These are phyloP conservation scores for Eubasilissa regina DNA, from an alignment of 1,140 invertebrate species.

Conservation along the genomic window DNA sequence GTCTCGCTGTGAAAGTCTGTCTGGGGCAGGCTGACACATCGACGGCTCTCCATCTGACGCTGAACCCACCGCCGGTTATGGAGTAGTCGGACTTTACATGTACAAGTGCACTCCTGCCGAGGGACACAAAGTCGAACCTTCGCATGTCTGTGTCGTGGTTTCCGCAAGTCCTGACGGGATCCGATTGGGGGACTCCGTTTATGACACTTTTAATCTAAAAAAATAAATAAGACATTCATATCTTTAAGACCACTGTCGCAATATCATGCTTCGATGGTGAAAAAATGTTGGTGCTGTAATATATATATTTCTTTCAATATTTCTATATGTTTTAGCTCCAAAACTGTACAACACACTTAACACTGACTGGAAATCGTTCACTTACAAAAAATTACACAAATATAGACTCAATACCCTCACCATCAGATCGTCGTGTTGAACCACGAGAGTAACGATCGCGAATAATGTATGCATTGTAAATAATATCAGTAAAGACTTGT, in stretches of 20 bases:
- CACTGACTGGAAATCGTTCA: too few relatives aligned
- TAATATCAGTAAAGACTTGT: too few relatives aligned
- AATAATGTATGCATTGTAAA: too few relatives aligned
- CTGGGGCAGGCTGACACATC: conserved; percentile 78
- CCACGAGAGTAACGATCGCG: too few relatives aligned
- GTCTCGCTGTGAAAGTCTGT: conserved; percentile 76
- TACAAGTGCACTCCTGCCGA: conserved; percentile 74
- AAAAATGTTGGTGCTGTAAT: too few relatives aligned
- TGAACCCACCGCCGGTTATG: conserved; percentile 77
- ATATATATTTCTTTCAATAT: too few relatives aligned
- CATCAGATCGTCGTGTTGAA: too few relatives aligned
- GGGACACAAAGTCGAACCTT: conserved; percentile 76
- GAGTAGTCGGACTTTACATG: conserved; percentile 83
- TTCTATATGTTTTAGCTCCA: too few relatives aligned
- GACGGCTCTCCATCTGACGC: conserved; percentile 78
- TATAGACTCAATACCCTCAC: too few relatives aligned
- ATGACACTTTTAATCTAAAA: conserved; percentile 48
- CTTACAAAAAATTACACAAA: too few relatives aligned
- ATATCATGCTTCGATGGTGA: too few relatives aligned
- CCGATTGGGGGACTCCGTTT: conserved; percentile 62
- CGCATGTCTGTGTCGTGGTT: conserved; percentile 72
- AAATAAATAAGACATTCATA: conserved; percentile 19
- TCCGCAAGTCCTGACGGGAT: conserved; percentile 73
- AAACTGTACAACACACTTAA: too few relatives aligned
- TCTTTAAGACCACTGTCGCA: neutral